Conservation (phyloP, 2,113 vertebrate species). For the Chaetops frenatus region DNA sequence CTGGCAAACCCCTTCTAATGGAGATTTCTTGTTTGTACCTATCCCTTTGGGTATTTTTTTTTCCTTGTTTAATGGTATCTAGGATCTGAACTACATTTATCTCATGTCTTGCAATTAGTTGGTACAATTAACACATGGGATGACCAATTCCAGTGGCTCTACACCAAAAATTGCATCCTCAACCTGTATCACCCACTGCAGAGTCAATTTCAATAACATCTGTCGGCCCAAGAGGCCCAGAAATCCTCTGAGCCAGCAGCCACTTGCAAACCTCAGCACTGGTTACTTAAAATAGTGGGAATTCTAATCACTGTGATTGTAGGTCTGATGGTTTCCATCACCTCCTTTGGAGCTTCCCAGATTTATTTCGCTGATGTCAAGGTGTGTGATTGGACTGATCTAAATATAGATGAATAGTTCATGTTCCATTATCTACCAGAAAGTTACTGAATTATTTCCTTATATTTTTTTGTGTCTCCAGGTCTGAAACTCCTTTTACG, state of each 20-base stretch:
- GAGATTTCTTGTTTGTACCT: neutral
- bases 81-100: neutral
- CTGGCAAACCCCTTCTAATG: neutral
- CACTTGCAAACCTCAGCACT: neutral
- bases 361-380: neutral
- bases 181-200: neutral
- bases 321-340: neutral
- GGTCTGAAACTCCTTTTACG: neutral
- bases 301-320: neutral
- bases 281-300: neutral
- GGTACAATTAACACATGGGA: neutral
- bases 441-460: neutral
- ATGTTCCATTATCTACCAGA: neutral
- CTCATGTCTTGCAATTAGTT: neutral
- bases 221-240: neutral
- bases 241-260: neutral
- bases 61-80: neutral
- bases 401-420: neutral
- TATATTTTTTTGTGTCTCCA: neutral
- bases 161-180: neutral
- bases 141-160: neutral
- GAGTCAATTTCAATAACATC: neutral
- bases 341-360: neutral
- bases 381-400: neutral
- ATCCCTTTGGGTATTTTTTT: neutral